phyloP scores from a whole-genome alignment of 1,140 invertebrate species.

The Drosophila guanche region DNA sequence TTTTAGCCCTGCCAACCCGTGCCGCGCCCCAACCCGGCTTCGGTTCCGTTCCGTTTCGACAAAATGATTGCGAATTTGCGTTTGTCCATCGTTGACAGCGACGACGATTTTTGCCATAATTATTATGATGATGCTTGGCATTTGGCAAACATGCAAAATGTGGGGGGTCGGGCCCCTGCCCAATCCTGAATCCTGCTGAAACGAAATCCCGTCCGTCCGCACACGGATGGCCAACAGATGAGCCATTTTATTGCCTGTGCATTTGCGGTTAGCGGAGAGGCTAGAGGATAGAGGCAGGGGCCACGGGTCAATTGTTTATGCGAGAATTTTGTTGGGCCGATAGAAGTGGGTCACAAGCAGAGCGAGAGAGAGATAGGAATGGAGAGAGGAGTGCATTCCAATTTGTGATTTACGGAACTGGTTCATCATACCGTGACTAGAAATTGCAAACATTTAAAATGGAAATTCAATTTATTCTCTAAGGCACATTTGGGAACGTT shows the following conservation, averaged over 20 bases:
- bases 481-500: neutral
- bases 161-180: neutral
- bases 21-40: neutral
- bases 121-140: constrained; percentile 81
- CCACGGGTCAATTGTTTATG: constrained; percentile 60
- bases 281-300: constrained; percentile 1
- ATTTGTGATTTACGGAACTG: constrained; percentile 25
- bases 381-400: constrained; percentile 15
- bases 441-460: constrained; percentile 19
- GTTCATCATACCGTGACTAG: constrained; percentile 8
- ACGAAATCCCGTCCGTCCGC: constrained; percentile 24
- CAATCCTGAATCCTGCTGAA: too few species aligned
- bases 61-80: constrained; percentile 55
- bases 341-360: constrained; percentile 1
- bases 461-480: constrained; percentile 16
- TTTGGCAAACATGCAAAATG: constrained; percentile 71
- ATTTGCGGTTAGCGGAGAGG: constrained; percentile 45
- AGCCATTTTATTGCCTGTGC: constrained; percentile 72
- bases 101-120: constrained; percentile 78
- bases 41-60: neutral
- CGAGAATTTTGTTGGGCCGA: constrained; percentile 23
- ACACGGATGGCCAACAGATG: constrained; percentile 62
- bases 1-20: constrained; percentile 16
- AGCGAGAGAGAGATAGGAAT: neutral
- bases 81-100: constrained; percentile 55